Evolutionary conservation across 1,140 invertebrate genomes (phyloP), one percentile per base, ranked within the genome.

Genomic region (Hermetia illucens): DNA sequence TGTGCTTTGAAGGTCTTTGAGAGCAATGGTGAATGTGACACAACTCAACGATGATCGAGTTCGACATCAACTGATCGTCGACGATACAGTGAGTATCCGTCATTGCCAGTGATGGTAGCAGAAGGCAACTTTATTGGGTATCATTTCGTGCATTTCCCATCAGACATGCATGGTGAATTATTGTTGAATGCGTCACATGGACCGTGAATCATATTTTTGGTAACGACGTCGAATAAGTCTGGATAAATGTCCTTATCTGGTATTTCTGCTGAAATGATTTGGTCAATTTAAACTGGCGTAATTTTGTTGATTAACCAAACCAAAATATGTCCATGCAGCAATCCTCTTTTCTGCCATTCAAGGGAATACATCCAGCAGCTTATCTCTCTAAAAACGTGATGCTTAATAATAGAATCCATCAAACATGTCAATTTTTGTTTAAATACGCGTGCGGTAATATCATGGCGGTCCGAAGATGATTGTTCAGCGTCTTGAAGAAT

Each of bases 161-260:
- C 61, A 64, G 40, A 48, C 47, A 15, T 5, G 44, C 44, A 69
- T 70, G 0, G 60, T 25, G 25, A 20, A 27, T n/a, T n/a, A n/a
- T n/a, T n/a, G n/a, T n/a, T n/a, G n/a, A n/a, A n/a, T n/a, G n/a
- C 5, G 21, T 63, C 68, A 53, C 65, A 71, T 33, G 65, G 68
- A 16, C 68, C 65, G 58, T 70, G 66, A 42, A 69, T 64, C 66
- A 69, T 68, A 38, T 60, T 57, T 34, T 24, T 56, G 10, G 29
- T 58, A 18, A 65, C 44, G 42, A 60, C 49, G 19, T 59, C 52
- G 55, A 49, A 53, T 18, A 70, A 42, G 17, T 34, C 17, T 41
- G 51, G 53, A 51, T 71, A 57, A 32, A 9, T 49, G 33, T 45
- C 27, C 21, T 30, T 30, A 58, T 70, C 55, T 19, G 71, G 67